phyloP scores from a whole-genome alignment of 2,888 invertebrate genomes.

The Fragum sueziense region DNA sequence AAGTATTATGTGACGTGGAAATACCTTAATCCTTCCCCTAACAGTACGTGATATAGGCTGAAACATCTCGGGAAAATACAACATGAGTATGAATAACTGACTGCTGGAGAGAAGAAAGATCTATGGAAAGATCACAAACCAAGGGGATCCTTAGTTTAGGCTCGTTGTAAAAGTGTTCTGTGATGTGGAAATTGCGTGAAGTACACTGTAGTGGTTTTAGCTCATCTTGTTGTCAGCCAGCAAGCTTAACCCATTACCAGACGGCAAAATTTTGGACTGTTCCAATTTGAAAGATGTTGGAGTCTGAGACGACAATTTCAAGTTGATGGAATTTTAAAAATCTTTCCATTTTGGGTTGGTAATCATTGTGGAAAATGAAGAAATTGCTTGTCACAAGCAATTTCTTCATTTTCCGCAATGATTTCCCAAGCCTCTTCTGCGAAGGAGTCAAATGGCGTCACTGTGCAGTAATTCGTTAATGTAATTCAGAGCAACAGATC shows the following conservation, averaged over 20 bases:
- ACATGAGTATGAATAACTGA: conserved; percentile 89
- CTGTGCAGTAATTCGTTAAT: not conserved
- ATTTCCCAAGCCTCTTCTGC: not conserved
- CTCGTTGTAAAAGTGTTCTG: conserved; percentile 77
- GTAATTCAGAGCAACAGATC: no score
- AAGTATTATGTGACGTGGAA: conserved; percentile 75
- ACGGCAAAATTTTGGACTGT: no score
- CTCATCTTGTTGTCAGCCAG: no score
- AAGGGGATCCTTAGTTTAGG: conserved; percentile 72
- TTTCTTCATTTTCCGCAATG: not conserved
- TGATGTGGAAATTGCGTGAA: conserved; percentile 75
- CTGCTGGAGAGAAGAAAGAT: conserved; percentile 85
- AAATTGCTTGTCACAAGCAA: not conserved
- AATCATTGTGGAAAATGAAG: not conserved
- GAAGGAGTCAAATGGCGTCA: no score
- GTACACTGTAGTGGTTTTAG: no score
- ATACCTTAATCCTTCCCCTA: conserved; percentile 29
- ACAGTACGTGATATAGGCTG: no score
- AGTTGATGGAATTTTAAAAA: no score
- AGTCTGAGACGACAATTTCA: no score
- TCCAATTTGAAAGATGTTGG: no score
- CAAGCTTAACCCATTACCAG: no score
- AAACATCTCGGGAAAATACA: conserved; percentile 89
- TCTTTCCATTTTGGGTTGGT: no score
- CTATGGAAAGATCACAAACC: conserved; percentile 76